Evolutionary conservation across 2,797 vertebrate genomes (phyloP).

Genomic region (Lepus oiostolus): DNA sequence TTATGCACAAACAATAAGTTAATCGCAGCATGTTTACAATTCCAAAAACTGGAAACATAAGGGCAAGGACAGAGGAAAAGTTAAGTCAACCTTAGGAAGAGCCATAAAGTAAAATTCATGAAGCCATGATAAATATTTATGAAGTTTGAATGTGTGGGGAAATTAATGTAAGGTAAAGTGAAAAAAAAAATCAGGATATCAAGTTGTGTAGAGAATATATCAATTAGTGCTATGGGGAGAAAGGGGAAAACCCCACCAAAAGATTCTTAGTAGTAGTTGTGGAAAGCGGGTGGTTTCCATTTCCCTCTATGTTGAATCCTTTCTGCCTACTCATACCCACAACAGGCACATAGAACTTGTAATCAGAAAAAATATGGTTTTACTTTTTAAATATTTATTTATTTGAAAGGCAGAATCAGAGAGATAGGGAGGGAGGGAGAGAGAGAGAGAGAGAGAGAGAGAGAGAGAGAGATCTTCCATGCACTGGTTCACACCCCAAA

Average conservation of each 20-base stretch:
- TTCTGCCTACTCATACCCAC: background rate
- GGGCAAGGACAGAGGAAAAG: no score
- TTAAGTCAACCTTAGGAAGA: no score
- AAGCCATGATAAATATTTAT: background rate
- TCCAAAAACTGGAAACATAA: background rate
- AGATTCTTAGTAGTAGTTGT: background rate
- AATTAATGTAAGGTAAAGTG: background rate
- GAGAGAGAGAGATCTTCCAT: no score
- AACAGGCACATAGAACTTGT: background rate
- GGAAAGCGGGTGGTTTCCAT: background rate
- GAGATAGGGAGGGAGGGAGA: no score
- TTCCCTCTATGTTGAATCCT: background rate
- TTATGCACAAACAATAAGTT: no score
- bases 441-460: no score
- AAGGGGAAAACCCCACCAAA: background rate
- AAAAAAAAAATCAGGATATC: background rate
- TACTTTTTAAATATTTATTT: no score
- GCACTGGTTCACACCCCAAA: no score
- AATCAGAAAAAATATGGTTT: slow-evolving; percentile 1
- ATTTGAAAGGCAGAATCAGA: no score
- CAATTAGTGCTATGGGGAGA: background rate
- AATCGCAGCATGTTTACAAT: no score
- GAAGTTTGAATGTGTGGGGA: background rate
- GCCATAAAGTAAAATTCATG: no score
- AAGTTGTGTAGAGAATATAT: background rate